Evolutionary conservation across 2,888 invertebrate genomes (phyloP).

Genomic region (Melieria picta): DNA sequence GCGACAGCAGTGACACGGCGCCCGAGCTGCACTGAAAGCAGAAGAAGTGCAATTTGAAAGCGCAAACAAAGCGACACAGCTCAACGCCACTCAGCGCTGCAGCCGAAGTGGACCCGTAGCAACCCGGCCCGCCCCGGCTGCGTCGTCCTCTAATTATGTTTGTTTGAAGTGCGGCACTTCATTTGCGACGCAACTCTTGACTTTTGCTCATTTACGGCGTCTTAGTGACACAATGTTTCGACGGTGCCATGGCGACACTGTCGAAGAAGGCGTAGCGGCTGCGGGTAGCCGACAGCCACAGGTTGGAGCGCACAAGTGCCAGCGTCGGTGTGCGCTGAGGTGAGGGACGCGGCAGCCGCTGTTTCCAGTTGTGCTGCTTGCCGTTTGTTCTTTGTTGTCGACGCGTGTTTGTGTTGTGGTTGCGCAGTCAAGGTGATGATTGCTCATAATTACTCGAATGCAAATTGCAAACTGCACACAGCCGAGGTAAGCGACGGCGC

Average conservation of each 20-base stretch:
- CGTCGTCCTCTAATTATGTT: constrained; percentile 29
- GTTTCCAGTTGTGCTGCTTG: background rate
- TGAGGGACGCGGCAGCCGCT: constrained; percentile 9
- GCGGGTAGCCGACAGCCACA: background rate
- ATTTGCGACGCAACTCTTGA: constrained; percentile 23
- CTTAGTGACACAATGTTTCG: background rate
- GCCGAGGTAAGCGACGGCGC: background rate
- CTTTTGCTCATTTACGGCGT: constrained; percentile 13
- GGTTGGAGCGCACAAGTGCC: background rate
- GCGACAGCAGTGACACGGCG: background rate
- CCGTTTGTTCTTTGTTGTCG: background rate
- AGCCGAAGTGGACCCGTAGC: background rate
- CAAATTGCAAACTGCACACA: constrained; percentile 32
- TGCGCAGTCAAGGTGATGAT: constrained; percentile 46
- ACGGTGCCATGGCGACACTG: constrained; percentile 10
- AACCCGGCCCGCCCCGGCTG: background rate
- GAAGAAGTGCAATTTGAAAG: no score
- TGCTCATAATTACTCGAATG: constrained; percentile 45
- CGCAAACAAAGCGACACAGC: background rate
- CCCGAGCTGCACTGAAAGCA: background rate
- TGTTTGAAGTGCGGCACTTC: constrained; percentile 25
- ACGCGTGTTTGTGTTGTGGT: constrained; percentile 28
- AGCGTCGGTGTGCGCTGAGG: background rate
- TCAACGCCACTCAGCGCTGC: background rate
- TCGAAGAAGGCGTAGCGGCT: background rate